These are phyloP conservation scores for Patella depressa DNA, from an alignment of 2,888 invertebrate genomes.

Conservation along the genomic window DNA sequence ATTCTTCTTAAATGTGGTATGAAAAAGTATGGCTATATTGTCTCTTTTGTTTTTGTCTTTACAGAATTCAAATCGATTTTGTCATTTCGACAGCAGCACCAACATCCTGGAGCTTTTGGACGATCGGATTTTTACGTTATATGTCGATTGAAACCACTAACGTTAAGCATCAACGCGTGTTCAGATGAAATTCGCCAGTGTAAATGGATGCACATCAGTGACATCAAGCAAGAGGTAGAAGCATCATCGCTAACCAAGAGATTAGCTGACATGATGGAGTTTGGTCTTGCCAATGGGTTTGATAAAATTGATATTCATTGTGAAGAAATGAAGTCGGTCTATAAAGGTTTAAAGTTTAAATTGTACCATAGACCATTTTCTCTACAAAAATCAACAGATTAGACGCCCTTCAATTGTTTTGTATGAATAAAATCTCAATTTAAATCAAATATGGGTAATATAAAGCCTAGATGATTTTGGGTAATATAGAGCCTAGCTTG, in stretches of 20 bases:
- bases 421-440: too few species aligned
- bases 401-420: too few species aligned
- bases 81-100: constrained; percentile 66
- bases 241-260: constrained; percentile 55
- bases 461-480: too few species aligned
- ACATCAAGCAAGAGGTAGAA: constrained; percentile 42
- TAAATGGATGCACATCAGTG: constrained; percentile 62
- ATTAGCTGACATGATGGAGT: constrained; percentile 44
- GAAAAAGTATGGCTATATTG: too few species aligned
- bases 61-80: constrained; percentile 65
- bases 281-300: constrained; percentile 60
- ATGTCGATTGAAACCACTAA: constrained; percentile 62
- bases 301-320: constrained; percentile 52
- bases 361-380: constrained; percentile 47
- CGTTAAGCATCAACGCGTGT: constrained; percentile 60
- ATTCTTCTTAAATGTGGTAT: too few species aligned
- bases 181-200: constrained; percentile 59
- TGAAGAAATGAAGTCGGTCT: constrained; percentile 57
- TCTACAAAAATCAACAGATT: too few species aligned
- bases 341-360: constrained; percentile 57
- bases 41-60: constrained; percentile 23
- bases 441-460: too few species aligned
- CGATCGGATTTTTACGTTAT: constrained; percentile 67
- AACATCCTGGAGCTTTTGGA: constrained; percentile 66
- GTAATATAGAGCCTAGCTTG: too few species aligned